Conservation (phyloP, 2,888 invertebrate genomes). For the Phytoseiulus persimilis region DNA sequence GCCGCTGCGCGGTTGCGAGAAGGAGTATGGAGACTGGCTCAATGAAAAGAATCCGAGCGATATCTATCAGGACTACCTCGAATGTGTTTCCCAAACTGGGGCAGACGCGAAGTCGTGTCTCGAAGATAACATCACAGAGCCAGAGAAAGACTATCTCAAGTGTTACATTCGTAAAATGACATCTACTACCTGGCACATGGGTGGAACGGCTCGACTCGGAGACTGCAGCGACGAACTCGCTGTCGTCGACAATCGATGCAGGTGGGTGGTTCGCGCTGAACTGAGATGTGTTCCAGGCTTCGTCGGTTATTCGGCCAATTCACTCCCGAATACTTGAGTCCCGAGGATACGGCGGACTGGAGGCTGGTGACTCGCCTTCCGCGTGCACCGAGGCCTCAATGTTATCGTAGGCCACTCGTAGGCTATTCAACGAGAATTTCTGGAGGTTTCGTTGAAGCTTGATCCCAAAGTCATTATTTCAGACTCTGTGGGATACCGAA, state of each 20-base stretch:
- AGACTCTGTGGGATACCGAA: neutral
- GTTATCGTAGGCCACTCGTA: too few species aligned
- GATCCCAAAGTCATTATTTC: neutral
- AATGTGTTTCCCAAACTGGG: neutral
- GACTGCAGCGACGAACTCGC: neutral
- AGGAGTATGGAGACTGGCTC: neutral
- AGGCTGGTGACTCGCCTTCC: too few species aligned
- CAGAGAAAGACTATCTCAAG: neutral
- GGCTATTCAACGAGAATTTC: neutral
- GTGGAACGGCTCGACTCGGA: neutral
- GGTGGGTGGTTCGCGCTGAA: neutral
- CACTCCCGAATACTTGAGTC: too few species aligned
- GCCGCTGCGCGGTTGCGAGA: neutral
- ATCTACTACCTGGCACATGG: slow-evolving; percentile 8
- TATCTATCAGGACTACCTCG: neutral
- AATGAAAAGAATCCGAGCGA: neutral
- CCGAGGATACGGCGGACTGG: too few species aligned
- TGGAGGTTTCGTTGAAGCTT: too few species aligned
- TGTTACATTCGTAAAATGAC: slow-evolving; percentile 13
- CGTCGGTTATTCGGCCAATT: too few species aligned
- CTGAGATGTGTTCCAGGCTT: too few species aligned
- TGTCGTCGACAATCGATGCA: slow-evolving; percentile 21
- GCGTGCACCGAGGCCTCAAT: too few species aligned
- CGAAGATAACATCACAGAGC: neutral
- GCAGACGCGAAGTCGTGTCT: neutral